Conservation (phyloP, 2,797 vertebrate species). For the Pteronotus mesoamericanus region DNA sequence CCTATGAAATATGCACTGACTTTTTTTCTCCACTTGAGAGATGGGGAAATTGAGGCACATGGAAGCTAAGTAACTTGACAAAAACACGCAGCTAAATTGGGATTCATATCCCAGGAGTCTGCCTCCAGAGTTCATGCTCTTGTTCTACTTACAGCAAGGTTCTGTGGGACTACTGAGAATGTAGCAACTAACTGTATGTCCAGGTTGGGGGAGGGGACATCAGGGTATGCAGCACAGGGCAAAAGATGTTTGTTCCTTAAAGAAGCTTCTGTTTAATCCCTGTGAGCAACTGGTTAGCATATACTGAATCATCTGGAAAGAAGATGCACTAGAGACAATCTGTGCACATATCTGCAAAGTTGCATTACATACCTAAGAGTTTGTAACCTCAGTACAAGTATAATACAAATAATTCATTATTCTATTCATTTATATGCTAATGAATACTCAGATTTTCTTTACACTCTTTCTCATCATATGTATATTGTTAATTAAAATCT, state of each 20-base stretch:
- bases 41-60: background rate
- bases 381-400: background rate
- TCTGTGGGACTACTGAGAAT: background rate
- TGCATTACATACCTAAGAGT: background rate
- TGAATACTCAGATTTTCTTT: background rate
- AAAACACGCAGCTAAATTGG: background rate
- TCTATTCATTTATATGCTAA: background rate
- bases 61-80: background rate
- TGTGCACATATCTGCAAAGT: background rate
- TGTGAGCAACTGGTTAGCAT: background rate
- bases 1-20: background rate
- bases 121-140: background rate
- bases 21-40: slow-evolving; percentile 8
- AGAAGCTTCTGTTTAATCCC: background rate
- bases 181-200: background rate
- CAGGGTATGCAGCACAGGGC: background rate
- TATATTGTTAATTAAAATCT: background rate
- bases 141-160: background rate
- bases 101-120: background rate
- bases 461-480: background rate
- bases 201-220: too few species aligned
- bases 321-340: background rate
- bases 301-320: background rate
- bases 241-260: background rate
- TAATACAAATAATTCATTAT: background rate